A percentile compares a stretch with the other conserved stretches of the same genome.
These are phyloP conservation scores for Oreohelix idahoensis DNA, from an alignment of 1,140 invertebrate species.

Conservation along the genomic window DNA sequence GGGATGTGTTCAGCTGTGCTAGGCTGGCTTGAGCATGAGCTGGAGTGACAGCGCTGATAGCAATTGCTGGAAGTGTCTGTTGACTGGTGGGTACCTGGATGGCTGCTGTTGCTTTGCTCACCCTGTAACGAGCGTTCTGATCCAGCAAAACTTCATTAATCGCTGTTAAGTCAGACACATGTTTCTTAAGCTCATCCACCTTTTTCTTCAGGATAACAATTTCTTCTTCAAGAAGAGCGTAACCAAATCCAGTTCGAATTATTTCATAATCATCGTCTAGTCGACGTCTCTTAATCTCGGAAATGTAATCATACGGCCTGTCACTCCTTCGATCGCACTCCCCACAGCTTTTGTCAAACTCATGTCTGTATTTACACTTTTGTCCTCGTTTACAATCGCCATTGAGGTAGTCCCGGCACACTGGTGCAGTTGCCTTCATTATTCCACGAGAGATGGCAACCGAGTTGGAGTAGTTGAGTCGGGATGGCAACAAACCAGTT, in stretches of 20 bases:
- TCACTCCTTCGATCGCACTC: slow-evolving; percentile 54
- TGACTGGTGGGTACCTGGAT: slow-evolving; percentile 38
- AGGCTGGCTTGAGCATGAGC: slow-evolving; percentile 49
- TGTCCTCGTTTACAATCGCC: slow-evolving; percentile 80
- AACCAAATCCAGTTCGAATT: slow-evolving; percentile 53
- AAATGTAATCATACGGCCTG: slow-evolving; percentile 19
- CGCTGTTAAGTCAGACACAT: slow-evolving; percentile 81
- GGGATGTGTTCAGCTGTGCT: slow-evolving; percentile 52
- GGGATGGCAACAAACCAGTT: slow-evolving; percentile 66
- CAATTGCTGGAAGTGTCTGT: slow-evolving; percentile 50
- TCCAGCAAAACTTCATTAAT: slow-evolving; percentile 87
- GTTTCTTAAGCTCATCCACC: slow-evolving; percentile 83
- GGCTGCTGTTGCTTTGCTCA: slow-evolving; percentile 74
- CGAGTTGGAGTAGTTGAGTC: slow-evolving; percentile 57
- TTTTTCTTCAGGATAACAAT: slow-evolving; percentile 81
- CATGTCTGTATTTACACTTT: slow-evolving; percentile 69
- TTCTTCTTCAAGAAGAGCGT: slow-evolving; percentile 80
- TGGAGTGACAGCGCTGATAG: slow-evolving; percentile 49
- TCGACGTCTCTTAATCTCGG: slow-evolving; percentile 38
- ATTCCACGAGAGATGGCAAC: slow-evolving; percentile 59
- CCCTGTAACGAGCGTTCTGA: slow-evolving; percentile 84
- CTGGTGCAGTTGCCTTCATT: slow-evolving; percentile 71
- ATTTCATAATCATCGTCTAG: slow-evolving; percentile 40
- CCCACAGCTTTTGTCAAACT: slow-evolving; percentile 52
- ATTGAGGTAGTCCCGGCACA: slow-evolving; percentile 86